A percentile compares a stretch with the other conserved stretches of the same genome.
These are phyloP conservation scores for Mesocricetus auratus DNA, from an alignment of 2,113 vertebrate genomes.

Conservation along the genomic window DNA sequence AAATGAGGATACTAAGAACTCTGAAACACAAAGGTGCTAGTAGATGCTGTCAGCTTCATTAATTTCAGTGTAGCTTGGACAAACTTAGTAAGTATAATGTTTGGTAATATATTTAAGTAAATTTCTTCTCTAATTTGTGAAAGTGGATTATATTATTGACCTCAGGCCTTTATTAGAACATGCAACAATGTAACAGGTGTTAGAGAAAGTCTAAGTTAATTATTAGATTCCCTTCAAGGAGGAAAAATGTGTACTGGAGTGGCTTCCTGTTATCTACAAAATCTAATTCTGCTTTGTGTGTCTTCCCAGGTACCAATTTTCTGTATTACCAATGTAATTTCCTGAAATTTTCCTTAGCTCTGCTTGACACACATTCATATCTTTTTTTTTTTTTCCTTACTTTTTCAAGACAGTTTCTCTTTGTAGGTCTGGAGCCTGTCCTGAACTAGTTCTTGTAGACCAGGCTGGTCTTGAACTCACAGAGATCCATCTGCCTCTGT, in stretches of 20 bases:
- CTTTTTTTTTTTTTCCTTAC: background rate
- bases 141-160: conserved; percentile 10
- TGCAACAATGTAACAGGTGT: background rate
- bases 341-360: background rate
- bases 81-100: background rate
- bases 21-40: background rate
- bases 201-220: background rate
- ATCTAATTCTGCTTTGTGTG: background rate
- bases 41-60: background rate
- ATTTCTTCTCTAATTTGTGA: background rate
- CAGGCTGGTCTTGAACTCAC: too few relatives aligned
- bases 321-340: background rate
- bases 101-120: background rate
- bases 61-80: background rate
- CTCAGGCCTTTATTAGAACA: background rate
- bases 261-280: background rate
- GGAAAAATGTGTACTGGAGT: background rate
- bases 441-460: too few relatives aligned
- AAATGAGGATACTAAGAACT: background rate
- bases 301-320: background rate
- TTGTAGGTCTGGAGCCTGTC: too few relatives aligned
- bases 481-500: too few relatives aligned
- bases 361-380: background rate
- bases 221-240: background rate
- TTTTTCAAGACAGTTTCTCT: too few relatives aligned